These are phyloP conservation scores for Gryllus bimaculatus DNA, from an alignment of 1,140 invertebrate genomes.

Conservation along the genomic window DNA sequence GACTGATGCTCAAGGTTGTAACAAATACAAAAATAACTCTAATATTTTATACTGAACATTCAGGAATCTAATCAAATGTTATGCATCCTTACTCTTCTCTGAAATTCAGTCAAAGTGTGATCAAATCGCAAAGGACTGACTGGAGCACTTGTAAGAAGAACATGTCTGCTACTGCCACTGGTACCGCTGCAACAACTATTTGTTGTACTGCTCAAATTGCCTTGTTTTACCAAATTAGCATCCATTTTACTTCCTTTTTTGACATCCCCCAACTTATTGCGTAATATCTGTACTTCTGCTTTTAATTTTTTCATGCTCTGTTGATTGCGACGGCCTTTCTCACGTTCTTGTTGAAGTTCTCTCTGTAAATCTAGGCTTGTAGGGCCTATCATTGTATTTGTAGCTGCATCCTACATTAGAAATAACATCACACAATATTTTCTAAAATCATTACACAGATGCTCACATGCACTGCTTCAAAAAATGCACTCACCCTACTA, in stretches of 20 bases:
- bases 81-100: constrained; percentile 13
- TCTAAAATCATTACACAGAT: too few species aligned
- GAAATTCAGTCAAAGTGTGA: constrained; percentile 9
- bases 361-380: constrained; percentile 12
- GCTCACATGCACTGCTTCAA: too few species aligned
- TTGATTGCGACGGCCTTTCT: constrained; percentile 11
- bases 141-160: background rate
- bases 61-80: background rate
- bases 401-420: constrained; percentile 12
- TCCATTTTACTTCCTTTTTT: constrained; percentile 10
- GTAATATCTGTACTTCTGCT: constrained; percentile 9
- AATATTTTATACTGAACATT: background rate
- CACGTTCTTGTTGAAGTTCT: constrained; percentile 16
- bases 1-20: too few species aligned
- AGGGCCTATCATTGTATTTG: constrained; percentile 10
- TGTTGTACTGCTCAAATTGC: background rate
- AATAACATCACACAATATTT: background rate
- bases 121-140: constrained; percentile 13
- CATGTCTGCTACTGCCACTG: background rate
- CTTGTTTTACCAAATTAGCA: constrained; percentile 7
- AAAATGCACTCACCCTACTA: background rate
- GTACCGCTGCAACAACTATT: background rate
- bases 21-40: too few species aligned
- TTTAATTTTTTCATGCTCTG: constrained; percentile 15
- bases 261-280: constrained; percentile 7